phyloP scores from a whole-genome alignment of 2,888 invertebrate species.

The Miltochrista miniata region DNA sequence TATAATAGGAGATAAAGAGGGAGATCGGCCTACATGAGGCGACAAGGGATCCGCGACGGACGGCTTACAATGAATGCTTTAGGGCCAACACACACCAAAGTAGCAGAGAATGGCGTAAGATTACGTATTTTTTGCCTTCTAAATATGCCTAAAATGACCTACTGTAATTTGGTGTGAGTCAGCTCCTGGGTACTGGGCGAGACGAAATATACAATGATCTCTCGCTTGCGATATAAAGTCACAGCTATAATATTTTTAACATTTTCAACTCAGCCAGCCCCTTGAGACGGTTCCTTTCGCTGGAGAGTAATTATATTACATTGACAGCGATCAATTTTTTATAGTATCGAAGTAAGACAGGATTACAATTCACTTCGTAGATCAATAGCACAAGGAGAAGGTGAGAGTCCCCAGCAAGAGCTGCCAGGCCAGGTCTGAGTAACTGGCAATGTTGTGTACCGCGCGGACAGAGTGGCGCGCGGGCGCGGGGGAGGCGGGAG shows the following conservation, averaged over 20 bases:
- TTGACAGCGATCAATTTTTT: background rate
- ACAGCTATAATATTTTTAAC: too few species aligned
- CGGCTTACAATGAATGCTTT: constrained; percentile 2
- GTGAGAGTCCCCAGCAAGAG: constrained; percentile 1
- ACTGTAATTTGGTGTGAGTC: too few species aligned
- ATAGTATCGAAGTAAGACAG: background rate
- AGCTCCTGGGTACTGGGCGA: too few species aligned
- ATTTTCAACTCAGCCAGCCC: background rate
- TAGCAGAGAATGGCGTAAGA: too few species aligned
- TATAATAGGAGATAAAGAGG: constrained; percentile 46
- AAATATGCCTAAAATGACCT: too few species aligned
- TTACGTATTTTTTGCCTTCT: too few species aligned
- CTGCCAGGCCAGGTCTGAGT: background rate
- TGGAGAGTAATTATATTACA: constrained; percentile 3
- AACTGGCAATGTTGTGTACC: constrained; percentile 39
- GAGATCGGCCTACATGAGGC: constrained; percentile 20
- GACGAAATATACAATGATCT: too few species aligned
- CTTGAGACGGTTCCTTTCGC: background rate
- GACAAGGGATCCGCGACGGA: constrained; percentile 14
- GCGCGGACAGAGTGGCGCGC: constrained; percentile 65
- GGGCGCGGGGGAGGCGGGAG: constrained; percentile 59
- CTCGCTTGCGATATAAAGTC: too few species aligned
- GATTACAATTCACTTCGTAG: background rate
- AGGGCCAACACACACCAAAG: too few species aligned
- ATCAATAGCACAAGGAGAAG: background rate